phyloP scores from a whole-genome alignment of 2,113 vertebrate genomes.

The Ariopsis seemanni region DNA sequence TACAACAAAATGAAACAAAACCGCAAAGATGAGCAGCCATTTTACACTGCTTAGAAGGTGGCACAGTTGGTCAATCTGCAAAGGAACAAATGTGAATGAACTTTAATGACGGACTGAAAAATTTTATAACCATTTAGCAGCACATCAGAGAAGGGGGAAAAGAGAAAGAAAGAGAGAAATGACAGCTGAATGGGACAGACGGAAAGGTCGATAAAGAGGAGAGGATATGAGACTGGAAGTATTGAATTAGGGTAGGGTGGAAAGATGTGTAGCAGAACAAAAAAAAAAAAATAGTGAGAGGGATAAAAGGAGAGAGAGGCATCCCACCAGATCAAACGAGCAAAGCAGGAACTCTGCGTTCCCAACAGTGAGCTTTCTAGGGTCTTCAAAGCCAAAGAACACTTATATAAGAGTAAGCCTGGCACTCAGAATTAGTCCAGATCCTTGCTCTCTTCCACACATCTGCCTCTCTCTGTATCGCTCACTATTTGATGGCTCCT shows the following conservation, averaged over 20 bases:
- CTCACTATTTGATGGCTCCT: slow-evolving; percentile 26
- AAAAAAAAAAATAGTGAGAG: neutral
- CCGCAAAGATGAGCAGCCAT: neutral
- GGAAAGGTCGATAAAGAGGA: neutral
- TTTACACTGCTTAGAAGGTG: neutral
- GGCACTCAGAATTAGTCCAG: slow-evolving; percentile 60
- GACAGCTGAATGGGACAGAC: neutral
- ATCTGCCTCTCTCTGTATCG: slow-evolving; percentile 28
- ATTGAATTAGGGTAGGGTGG: slow-evolving; percentile 11
- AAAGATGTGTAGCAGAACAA: neutral
- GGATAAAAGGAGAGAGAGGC: neutral
- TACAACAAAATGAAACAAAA: neutral
- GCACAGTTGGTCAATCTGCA: neutral
- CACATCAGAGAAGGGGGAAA: neutral
- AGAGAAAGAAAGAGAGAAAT: neutral
- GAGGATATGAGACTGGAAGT: neutral
- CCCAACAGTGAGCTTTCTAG: slow-evolving; percentile 58
- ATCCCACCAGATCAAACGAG: slow-evolving; percentile 58
- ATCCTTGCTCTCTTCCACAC: slow-evolving; percentile 52
- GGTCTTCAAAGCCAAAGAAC: slow-evolving; percentile 64
- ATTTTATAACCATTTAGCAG: neutral
- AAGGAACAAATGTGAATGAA: neutral
- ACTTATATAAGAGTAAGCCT: slow-evolving; percentile 63
- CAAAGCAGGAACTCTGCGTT: slow-evolving; percentile 56
- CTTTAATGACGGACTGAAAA: neutral